These are phyloP conservation scores for Eumeta japonica DNA, from an alignment of 1,140 invertebrate genomes.

Conservation along the genomic window DNA sequence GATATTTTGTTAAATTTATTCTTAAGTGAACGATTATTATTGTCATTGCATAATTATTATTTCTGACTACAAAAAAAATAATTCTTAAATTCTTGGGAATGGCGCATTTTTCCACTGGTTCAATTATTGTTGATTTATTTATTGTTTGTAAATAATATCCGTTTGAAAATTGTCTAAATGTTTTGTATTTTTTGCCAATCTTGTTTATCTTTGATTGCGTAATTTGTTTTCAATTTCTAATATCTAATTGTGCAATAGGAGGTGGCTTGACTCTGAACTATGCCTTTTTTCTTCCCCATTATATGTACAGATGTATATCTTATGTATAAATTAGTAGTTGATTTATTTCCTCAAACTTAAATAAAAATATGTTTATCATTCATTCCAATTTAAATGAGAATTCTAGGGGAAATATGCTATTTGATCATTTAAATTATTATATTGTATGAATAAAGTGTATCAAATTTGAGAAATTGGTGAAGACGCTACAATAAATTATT, in stretches of 20 bases:
- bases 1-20: slow-evolving; percentile 58
- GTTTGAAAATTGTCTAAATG: no score
- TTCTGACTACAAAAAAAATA: no score
- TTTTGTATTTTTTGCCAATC: no score
- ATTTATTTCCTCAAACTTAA: slow-evolving; percentile 53
- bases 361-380: slow-evolving; percentile 53
- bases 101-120: no score
- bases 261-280: slow-evolving; percentile 33
- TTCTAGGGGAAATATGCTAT: slow-evolving; percentile 47
- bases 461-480: slow-evolving; percentile 54
- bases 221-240: no score
- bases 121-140: slow-evolving; percentile 49
- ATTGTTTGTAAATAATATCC: slow-evolving; percentile 54
- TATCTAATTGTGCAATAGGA: slow-evolving; percentile 51
- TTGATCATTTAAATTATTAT: slow-evolving; percentile 57
- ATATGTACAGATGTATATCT: no score
- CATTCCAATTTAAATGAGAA: slow-evolving; percentile 55
- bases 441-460: slow-evolving; percentile 53
- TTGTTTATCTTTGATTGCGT: no score
- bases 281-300: slow-evolving; percentile 21
- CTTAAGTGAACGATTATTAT: slow-evolving; percentile 37
- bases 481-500: slow-evolving; percentile 55
- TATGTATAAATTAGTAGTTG: slow-evolving; percentile 52
- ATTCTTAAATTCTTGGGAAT: no score
- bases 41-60: no score